Percentiles rank a stretch among this genome's conserved stretches.
These are phyloP conservation scores for Dendrolimus punctatus DNA, from an alignment of 1,140 invertebrate species.

Conservation along the genomic window DNA sequence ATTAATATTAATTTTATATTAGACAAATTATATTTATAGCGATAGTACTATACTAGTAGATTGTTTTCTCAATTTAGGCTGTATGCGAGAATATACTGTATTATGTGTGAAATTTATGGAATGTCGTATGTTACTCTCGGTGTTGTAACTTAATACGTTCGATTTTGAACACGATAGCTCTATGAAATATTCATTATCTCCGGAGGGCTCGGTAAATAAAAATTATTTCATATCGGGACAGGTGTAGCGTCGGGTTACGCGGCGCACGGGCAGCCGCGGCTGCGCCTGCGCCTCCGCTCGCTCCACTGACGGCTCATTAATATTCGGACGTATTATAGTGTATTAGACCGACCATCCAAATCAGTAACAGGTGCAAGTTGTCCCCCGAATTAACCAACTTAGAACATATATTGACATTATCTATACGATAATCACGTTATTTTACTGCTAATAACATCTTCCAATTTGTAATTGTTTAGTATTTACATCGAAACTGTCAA, in stretches of 20 bases:
- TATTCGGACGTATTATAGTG: slow-evolving; percentile 38
- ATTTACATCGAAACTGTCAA: slow-evolving; percentile 5
- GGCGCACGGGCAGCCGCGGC: slow-evolving; percentile 8
- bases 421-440: slow-evolving; percentile 24
- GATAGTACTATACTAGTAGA: background rate
- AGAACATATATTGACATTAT: slow-evolving; percentile 29
- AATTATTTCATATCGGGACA: slow-evolving; percentile 62
- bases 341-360: slow-evolving; percentile 35
- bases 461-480: slow-evolving; percentile 10
- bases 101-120: slow-evolving; percentile 41
- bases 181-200: slow-evolving; percentile 59
- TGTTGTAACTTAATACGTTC: slow-evolving; percentile 56
- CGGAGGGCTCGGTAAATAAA: slow-evolving; percentile 63
- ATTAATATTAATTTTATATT: too few relatives aligned
- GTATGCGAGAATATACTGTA: slow-evolving; percentile 3
- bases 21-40: too few relatives aligned
- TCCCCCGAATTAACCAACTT: slow-evolving; percentile 25
- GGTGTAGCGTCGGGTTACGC: slow-evolving; percentile 60
- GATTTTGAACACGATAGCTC: slow-evolving; percentile 49
- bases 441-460: slow-evolving; percentile 25
- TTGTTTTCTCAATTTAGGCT: slow-evolving; percentile 15
- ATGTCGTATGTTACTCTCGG: slow-evolving; percentile 43
- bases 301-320: slow-evolving; percentile 34
- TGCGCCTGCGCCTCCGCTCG: slow-evolving; percentile 4
- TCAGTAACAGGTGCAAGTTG: slow-evolving; percentile 36